These are phyloP conservation scores for Hemicordylus capensis DNA, from an alignment of 2,113 vertebrate genomes.

Conservation along the genomic window DNA sequence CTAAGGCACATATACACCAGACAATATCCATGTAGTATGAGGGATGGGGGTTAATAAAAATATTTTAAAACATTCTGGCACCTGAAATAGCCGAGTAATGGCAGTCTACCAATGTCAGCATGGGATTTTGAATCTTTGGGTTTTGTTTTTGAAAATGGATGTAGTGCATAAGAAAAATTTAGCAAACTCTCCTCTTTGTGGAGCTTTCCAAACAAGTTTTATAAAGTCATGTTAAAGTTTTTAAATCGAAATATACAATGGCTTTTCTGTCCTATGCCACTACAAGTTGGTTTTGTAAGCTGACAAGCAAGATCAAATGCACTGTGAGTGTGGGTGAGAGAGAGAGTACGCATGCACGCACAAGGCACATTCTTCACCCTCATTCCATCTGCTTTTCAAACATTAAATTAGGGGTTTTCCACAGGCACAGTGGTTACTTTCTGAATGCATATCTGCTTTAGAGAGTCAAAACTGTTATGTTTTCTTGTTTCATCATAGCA, in stretches of 20 bases:
- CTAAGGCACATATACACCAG: neutral
- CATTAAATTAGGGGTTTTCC: conserved; percentile 74
- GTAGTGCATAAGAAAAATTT: no score
- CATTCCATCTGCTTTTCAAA: conserved; percentile 75
- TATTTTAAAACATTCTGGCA: neutral
- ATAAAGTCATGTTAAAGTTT: conserved; percentile 32
- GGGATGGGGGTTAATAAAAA: neutral
- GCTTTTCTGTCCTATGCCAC: conserved; percentile 43
- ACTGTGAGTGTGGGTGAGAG: conserved; percentile 42
- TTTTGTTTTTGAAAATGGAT: neutral
- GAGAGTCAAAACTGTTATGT: conserved; percentile 67
- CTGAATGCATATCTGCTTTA: conserved; percentile 68
- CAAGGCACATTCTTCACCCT: conserved; percentile 70
- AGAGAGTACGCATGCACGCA: no score
- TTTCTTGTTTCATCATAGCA: conserved; percentile 73
- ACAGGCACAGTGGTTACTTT: conserved; percentile 73
- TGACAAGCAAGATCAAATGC: conserved; percentile 69
- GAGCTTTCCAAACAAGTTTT: conserved; percentile 36
- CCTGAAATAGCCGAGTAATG: neutral
- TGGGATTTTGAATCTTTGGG: neutral
- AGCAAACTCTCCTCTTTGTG: neutral
- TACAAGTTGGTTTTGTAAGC: conserved; percentile 62
- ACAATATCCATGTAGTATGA: no score
- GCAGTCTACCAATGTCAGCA: neutral
- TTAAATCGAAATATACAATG: conserved; percentile 68